Base-by-base conservation (phyloP, 2,888 invertebrate species). In the Aphidoletes aphidimyza region DNA sequence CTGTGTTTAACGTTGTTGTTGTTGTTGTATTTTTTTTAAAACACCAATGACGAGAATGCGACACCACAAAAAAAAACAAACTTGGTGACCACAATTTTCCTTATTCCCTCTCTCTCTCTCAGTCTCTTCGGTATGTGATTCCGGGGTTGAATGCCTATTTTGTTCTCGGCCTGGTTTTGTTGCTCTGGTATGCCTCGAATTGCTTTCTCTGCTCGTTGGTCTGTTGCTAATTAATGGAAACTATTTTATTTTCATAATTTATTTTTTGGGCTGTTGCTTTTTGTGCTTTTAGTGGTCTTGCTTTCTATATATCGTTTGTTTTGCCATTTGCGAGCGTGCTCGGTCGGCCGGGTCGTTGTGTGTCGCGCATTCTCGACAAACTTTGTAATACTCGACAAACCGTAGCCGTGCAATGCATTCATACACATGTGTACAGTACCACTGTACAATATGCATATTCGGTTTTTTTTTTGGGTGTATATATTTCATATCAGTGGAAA, bases 191-290 rank as follows among this genome's bases (percentile, higher is more conserved):
- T 37, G 37, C 37, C 1, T 0, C 11, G 11, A 37, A 37, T 81
- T 81, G 81, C 37, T 37, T 81, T 37, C 81, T 81, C 37, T 69
- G 69, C 34, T 69, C 69, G 69, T 69, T 69, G 69, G 69, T 69
- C 69, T 69, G 69, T 69, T 81, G 81, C 81, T 81, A 81, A 81
- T 81, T 81, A 81, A 81, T 81, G 81, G 81, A 81, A 81, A 81
- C 81, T 81, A 81, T 81, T 81, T 81, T 37, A 81, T 81, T 81
- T 81, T 37, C 81, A 81, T 81, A 37, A 81, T 81, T 81, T 81
- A 81, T 81, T n/a, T n/a, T n/a, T 81, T 81, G 36, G 36, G 81
- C 37, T 81, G 54, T 54, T n/a, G 81, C 81, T 78, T 34, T 78
- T 36, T 78, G 14, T 49, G 49, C 49, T 54, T 54, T 54, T 54